phyloP scores from a whole-genome alignment of 2,888 invertebrate genomes.

The Latrodectus elegans region DNA sequence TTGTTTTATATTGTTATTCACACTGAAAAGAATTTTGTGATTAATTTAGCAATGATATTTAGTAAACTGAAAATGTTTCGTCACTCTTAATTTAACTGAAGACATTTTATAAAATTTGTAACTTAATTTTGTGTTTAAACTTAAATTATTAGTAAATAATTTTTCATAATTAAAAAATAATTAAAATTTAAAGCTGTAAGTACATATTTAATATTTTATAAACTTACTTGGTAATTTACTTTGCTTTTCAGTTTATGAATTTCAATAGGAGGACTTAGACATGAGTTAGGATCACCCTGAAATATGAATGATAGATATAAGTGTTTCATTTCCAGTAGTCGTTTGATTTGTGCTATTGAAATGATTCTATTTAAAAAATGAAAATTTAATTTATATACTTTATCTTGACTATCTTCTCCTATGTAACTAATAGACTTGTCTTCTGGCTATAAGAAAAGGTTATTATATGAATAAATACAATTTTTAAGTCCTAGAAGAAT shows the following conservation, averaged over 20 bases:
- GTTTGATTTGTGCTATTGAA: background rate
- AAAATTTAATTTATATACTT: conserved; percentile 23
- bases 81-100: too few relatives aligned
- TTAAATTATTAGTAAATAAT: too few relatives aligned
- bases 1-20: too few relatives aligned
- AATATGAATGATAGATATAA: background rate
- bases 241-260: conserved; percentile 61
- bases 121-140: too few relatives aligned
- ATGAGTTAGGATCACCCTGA: conserved; percentile 53
- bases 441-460: conserved; percentile 51
- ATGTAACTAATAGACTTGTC: conserved; percentile 59
- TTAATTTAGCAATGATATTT: too few relatives aligned
- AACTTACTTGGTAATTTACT: conserved; percentile 62
- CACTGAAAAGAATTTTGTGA: too few relatives aligned
- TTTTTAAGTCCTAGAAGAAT: too few relatives aligned
- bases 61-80: too few relatives aligned
- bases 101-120: too few relatives aligned
- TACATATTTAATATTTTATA: too few relatives aligned
- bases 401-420: conserved; percentile 31
- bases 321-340: background rate
- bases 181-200: too few relatives aligned
- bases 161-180: too few relatives aligned
- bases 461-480: background rate
- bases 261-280: conserved; percentile 60
- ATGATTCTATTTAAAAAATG: background rate